Evolutionary conservation across 2,113 vertebrate genomes (phyloP), one percentile per base, ranked within the genome.

Genomic region (Gasterosteus aculeatus): DNA sequence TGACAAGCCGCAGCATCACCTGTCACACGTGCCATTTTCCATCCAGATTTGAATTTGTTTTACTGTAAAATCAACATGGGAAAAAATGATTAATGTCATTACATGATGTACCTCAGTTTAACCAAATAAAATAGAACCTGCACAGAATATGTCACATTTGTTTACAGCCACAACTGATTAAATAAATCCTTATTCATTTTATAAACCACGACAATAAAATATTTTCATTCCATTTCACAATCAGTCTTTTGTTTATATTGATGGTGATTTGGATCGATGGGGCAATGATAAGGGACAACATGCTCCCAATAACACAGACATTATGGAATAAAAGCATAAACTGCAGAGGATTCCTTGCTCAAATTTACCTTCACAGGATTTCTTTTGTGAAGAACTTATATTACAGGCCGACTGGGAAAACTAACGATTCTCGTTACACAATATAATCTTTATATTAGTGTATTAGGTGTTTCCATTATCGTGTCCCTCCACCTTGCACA

Each of bases 41-140:
- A 57, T 3, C 1, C 49, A 42, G 10, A 65, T 74, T 74, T 75
- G 41, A 47, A 65, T 75, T 1, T 10, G 11, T 73, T 73, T 64
- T 11, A 63, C 26, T 54, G 8, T n/a, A 26, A 75, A 46, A 58
- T 57, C 38, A 58, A 51, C 16, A 33, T 42, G 8, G 33, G 11
- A 14, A 70, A 46, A 58, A 33, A 18, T 29, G 2, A 46, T 63
- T 26, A 7, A 59, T 29, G 7, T 63, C 18, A n/a, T 10, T 8
- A 49, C 47, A 49, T 15, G 26, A 11, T 9, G 12, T 1, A 67
- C 14, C 19, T 62, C 38, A 14, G 61, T 16, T 26, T 12, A 19
- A 41, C 46, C 9, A 10, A 54, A 41, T 14, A 4, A 54, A 73
- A 35, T 29, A 11, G 6, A 42, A 33, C 8, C 38, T 35, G 12